Base-by-base conservation (phyloP, 37 sponge, comb jelly and placozoan species). In the Ianthella basta region DNA sequence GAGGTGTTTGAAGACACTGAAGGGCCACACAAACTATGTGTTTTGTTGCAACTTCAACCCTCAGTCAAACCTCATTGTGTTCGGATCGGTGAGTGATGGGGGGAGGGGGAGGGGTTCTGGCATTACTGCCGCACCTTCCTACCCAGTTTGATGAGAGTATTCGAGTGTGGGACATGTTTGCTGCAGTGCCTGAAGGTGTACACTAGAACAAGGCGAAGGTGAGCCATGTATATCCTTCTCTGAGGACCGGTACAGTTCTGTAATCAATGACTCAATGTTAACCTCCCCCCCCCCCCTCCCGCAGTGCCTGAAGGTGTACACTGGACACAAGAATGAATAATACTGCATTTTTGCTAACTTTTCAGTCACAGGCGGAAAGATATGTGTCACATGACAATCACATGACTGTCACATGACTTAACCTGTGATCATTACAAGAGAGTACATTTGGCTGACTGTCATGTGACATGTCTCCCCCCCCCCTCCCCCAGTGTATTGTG, bases 41-140 rank as follows among this genome's bases (percentile, higher is more conserved):
- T 98, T 96, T 80, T 96, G 97, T 80, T 98, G 97, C 73, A 98
- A 98, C 90, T 98, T 98, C 85, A 98, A 98, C 79, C 99, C 99
- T 6, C 99, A 98, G 84, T 96, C 97, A 30, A 98, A 96, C 56
- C 89, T 96, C 33, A 96, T 98, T 50, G 97, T 96, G 15, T 98
- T 97, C 0, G 97, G 99, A 86, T 96, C 97, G n/a, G 95, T 97
- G 66, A 92, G 93, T 97, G 4, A 3, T 12, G 8, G 74, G 35
- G 13, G 4, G 23, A 8, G 36, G 24, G 13, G 56, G 55, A 79
- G 21, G 66, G 44, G 20, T 4, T 1, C 32, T 29, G 34, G 36
- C 18, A 36, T 24, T 10, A 82, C 21, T 61, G 5, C n/a, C 32
- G 5, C 20, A 4, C 32, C 29, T 72, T 64, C 65, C 14, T 64